Percentiles rank a stretch among this genome's conserved stretches.
phyloP scores from a whole-genome alignment of 2,797 vertebrate genomes.

The Hemibagrus guttatus region DNA sequence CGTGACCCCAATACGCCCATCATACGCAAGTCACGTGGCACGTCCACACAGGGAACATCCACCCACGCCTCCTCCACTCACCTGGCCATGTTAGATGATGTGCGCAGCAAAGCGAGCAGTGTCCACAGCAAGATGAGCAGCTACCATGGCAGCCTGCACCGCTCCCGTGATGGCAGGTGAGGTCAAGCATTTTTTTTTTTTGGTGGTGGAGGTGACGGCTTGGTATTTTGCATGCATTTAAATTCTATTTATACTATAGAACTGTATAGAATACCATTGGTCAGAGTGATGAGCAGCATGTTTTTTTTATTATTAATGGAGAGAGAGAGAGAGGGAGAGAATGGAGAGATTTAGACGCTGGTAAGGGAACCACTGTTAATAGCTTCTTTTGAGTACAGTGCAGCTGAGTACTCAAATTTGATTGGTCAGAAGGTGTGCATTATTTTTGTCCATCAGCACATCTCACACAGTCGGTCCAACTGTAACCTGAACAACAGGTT shows the following conservation, averaged over 20 bases:
- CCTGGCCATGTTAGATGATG: conserved; percentile 87
- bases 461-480: background rate
- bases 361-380: background rate
- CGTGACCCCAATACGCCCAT: conserved; percentile 93
- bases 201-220: background rate
- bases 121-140: conserved; percentile 93
- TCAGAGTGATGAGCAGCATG: background rate
- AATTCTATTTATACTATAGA: background rate
- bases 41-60: conserved; percentile 98
- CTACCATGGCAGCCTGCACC: conserved; percentile 92
- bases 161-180: conserved; percentile 87
- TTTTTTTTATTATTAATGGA: background rate
- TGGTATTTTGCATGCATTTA: background rate
- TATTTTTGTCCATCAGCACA: background rate
- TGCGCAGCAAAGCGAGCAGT: conserved; percentile 85
- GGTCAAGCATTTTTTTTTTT: background rate
- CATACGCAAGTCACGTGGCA: conserved; percentile 92
- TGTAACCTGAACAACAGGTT: background rate
- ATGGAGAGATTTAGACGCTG: background rate
- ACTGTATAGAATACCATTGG: too few relatives aligned
- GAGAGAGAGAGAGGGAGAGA: background rate
- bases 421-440: background rate
- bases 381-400: background rate
- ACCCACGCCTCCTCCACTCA: conserved; percentile 96
- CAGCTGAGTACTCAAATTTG: background rate